Evolutionary conservation across 2,888 invertebrate genomes (phyloP), one percentile per base, ranked within the genome.

Genomic region (Drosophila differens): DNA sequence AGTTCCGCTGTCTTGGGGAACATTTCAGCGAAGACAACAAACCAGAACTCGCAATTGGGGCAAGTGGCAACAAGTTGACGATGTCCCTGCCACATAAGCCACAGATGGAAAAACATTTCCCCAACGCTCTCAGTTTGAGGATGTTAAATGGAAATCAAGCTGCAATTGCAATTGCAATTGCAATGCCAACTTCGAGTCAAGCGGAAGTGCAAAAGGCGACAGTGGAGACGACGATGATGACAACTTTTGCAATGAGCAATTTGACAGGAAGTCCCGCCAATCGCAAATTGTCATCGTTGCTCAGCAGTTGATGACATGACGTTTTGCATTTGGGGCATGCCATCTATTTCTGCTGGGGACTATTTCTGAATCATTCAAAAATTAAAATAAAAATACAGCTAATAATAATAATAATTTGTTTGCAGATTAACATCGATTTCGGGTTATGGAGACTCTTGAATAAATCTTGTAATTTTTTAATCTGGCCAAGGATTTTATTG

Each of bases 71-170:
- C 79, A 61, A 86, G 82, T 82, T 83, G 74, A 41, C 30, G n/a
- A 14, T 41, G 69, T 25, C 44, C n/a, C 51, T 16, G 53, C 62
- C 53, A 57, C 67, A 70, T 58, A 55, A 54, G 71, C 55, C 58
- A 70, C 64, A 81, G 79, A 55, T 9, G 47, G 25, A 70, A 81
- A 71, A 79, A 75, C 82, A 87, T 76, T 81, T 76, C 54, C 64
- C 55, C 83, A 76, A 70, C 57, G 70, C 68, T 57, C 80, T 53
- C 82, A 61, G 62, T 78, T 68, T 52, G 68, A 33, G 73, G 65
- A 73, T 64, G 63, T 76, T 72, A 79, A 83, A 88, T 83, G 83
- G 76, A 85, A 82, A 82, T 88, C 83, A 82, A 82, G 80, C 83
- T 83, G 73, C 80, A 88, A 82, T 70, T 70, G 47, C 80, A 88